These are phyloP conservation scores for Lottia gigantea DNA, from an alignment of 2,888 invertebrate genomes.

Conservation along the genomic window DNA sequence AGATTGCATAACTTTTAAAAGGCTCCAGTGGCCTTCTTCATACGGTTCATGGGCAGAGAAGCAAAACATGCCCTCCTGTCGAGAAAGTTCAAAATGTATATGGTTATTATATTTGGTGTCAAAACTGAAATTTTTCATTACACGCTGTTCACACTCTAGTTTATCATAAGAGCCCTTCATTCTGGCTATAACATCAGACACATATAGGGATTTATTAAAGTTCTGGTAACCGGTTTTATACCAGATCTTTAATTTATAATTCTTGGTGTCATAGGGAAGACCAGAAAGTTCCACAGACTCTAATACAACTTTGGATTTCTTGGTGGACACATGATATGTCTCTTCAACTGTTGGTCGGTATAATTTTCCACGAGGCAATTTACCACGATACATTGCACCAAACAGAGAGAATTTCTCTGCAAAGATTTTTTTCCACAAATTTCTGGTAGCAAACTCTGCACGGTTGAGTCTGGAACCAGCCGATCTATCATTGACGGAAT, in stretches of 20 bases:
- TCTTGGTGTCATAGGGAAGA: slow-evolving; percentile 45
- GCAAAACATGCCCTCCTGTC: slow-evolving; percentile 34
- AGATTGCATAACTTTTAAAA: slow-evolving; percentile 32
- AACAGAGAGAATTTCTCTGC: slow-evolving; percentile 66
- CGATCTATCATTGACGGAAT: slow-evolving; percentile 68
- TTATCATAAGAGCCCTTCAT: slow-evolving; percentile 32
- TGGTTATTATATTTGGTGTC: slow-evolving; percentile 39
- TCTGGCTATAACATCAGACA: slow-evolving; percentile 33
- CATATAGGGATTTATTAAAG: slow-evolving; percentile 34
- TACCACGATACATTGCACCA: slow-evolving; percentile 70
- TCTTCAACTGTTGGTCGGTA: slow-evolving; percentile 55
- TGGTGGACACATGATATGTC: slow-evolving; percentile 48
- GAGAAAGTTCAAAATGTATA: slow-evolving; percentile 29
- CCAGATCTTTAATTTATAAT: slow-evolving; percentile 54
- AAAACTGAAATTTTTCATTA: slow-evolving; percentile 34
- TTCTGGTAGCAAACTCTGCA: slow-evolving; percentile 66
- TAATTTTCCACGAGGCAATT: slow-evolving; percentile 67
- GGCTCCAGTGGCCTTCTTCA: slow-evolving; percentile 30
- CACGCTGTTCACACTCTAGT: slow-evolving; percentile 28
- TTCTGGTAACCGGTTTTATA: slow-evolving; percentile 41
- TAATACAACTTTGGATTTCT: slow-evolving; percentile 39
- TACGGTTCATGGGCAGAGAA: slow-evolving; percentile 31
- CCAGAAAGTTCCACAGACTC: slow-evolving; percentile 38
- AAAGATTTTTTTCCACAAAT: slow-evolving; percentile 68
- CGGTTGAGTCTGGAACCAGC: slow-evolving; percentile 66